A percentile compares a stretch with the other conserved stretches of the same genome.
Conservation (phyloP, 2,888 invertebrate genomes). For the Netelia melanura region DNA sequence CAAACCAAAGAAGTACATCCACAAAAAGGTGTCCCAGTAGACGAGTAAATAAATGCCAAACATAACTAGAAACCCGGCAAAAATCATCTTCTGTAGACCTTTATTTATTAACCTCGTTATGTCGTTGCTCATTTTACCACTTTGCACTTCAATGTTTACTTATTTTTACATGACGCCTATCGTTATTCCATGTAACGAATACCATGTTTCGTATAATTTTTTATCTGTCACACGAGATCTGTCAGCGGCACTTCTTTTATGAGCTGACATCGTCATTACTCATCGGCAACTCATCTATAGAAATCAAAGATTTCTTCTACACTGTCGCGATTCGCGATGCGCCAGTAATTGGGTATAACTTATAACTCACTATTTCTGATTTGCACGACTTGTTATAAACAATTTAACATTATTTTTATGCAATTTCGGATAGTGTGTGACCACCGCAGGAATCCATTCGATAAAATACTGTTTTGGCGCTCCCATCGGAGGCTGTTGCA, state of each 20-base stretch:
- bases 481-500: too few species aligned
- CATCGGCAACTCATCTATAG: neutral
- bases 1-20: constrained; percentile 77
- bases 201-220: constrained; percentile 18
- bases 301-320: neutral
- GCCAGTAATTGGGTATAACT: neutral
- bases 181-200: constrained; percentile 8
- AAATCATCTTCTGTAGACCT: constrained; percentile 65
- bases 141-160: constrained; percentile 1
- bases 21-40: constrained; percentile 76
- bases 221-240: constrained; percentile 23
- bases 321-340: neutral
- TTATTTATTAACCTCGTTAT: constrained; percentile 26
- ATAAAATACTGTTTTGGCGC: neutral
- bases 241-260: neutral
- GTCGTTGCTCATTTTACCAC: constrained; percentile 27
- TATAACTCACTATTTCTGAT: neutral
- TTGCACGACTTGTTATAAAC: neutral
- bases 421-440: neutral
- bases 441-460: neutral
- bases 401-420: neutral
- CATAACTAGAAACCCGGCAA: constrained; percentile 59
- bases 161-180: constrained; percentile 23
- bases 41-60: constrained; percentile 69
- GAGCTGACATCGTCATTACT: constrained; percentile 29